Evolutionary conservation across 2,113 vertebrate species (phyloP), one percentile per base, ranked within the genome.

Genomic region (Fregetta grallaria): DNA sequence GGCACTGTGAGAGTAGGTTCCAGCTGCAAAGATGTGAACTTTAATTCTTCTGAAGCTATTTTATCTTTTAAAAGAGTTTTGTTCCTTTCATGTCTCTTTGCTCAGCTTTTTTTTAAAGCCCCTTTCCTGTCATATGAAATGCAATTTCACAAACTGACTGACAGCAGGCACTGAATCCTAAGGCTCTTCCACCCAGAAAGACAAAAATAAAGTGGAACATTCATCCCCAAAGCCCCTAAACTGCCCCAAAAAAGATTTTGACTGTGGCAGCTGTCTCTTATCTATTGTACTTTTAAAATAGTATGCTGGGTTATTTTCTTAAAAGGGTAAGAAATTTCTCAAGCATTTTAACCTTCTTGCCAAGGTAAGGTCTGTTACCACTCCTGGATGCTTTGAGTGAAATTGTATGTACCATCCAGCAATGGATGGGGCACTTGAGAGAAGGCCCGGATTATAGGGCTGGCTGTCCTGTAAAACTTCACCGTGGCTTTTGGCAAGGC

Each of bases 31-130:
- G 0, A 2, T 77, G 22, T 80, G 96, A 92, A 80, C 71, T 44
- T 68, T n/a, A 94, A 72, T 74, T 93, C 92, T 82, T 90, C 67
- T 53, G 72, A 93, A 97, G 67, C 21, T 65, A 49, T 87, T 96
- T 96, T 86, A 83, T 93, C 79, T 96, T 92, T 82, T 94, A 81
- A 93, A 42, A 86, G 32, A 44, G 26, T 80, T 97, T 93, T 75
- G 47, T 91, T 94, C 70, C 73, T 90, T 97, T 96, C 76, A 91
- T 84, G 53, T 74, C 34, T 34, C 52, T 77, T 86, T 65, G 78
- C 96, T 94, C 86, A 40, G 68, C 10, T 34, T 50, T 22, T 86
- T 86, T 88, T 7, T n/a, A 34, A 94, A 44, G 18, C 11, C 52
- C 76, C 18, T 88, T 76, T 96, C 21, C 71, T 97, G 91, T 58